Evolutionary conservation across 2,797 vertebrate species (phyloP).

Genomic region (Phataginus tricuspis): DNA sequence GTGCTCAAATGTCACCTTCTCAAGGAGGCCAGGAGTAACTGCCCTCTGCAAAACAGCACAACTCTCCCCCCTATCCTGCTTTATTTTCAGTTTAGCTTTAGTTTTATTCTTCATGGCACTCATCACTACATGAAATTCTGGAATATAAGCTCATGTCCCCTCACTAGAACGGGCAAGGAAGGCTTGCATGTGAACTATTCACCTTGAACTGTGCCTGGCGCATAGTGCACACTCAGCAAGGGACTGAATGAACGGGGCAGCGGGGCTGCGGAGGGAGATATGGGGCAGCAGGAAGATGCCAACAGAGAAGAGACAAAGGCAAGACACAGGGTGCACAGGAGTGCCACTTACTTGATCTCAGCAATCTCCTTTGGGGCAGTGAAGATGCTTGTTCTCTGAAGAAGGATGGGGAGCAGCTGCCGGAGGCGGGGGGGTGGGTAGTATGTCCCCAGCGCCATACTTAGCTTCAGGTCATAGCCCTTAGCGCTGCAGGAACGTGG

Average conservation of each 20-base stretch:
- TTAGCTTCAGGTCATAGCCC: slow-evolving; percentile 77
- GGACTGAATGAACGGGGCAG: background rate
- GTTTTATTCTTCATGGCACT: background rate
- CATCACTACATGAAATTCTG: background rate
- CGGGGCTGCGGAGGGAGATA: background rate
- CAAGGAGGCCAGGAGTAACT: background rate
- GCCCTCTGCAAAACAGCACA: background rate
- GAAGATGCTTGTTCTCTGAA: slow-evolving; percentile 72
- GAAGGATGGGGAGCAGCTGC: slow-evolving; percentile 73
- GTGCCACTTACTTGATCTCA: slow-evolving; percentile 65
- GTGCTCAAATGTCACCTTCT: background rate
- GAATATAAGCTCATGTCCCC: background rate
- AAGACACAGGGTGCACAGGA: accelerated
- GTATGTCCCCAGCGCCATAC: slow-evolving; percentile 77
- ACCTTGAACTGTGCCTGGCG: background rate
- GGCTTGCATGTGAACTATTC: too few relatives aligned
- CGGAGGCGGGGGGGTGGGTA: slow-evolving; percentile 78
- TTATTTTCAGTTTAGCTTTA: background rate
- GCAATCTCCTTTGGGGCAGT: slow-evolving; percentile 70
- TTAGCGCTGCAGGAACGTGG: slow-evolving; percentile 65
- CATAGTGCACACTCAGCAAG: background rate
- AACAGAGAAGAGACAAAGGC: background rate
- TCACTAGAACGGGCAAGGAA: background rate
- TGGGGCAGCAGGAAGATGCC: background rate
- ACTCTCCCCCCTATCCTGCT: background rate